Conservation (phyloP, 2,888 invertebrate species). For the Salpingus planirostris region DNA sequence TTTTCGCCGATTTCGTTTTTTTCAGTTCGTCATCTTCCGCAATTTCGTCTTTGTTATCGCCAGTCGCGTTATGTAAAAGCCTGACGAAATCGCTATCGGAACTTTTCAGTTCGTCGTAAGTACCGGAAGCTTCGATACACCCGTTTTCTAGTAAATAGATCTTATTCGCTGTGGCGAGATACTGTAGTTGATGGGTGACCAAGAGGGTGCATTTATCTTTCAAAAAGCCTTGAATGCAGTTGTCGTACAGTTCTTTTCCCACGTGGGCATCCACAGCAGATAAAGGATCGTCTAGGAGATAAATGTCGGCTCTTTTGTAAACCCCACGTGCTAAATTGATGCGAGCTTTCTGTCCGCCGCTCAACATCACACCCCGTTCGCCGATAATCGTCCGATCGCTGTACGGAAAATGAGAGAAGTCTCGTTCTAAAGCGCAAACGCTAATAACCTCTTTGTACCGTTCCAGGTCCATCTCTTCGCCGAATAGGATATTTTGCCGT, state of each 20-base stretch:
- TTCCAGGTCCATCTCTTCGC: constrained; percentile 48
- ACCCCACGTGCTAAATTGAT: constrained; percentile 64
- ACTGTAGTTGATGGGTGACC: constrained; percentile 10
- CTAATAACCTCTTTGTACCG: constrained; percentile 43
- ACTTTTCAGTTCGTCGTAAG: constrained; percentile 11
- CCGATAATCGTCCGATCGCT: constrained; percentile 68
- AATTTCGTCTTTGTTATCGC: constrained; percentile 25
- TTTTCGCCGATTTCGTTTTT: background rate
- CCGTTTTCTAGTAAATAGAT: constrained; percentile 11
- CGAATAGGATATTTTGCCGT: constrained; percentile 70
- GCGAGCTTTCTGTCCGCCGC: constrained; percentile 71
- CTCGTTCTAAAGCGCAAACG: constrained; percentile 54
- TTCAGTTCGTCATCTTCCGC: constrained; percentile 17
- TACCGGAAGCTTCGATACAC: constrained; percentile 11
- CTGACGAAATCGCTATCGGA: background rate
- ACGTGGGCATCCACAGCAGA: constrained; percentile 69
- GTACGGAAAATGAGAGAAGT: constrained; percentile 58
- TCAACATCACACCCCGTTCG: constrained; percentile 65
- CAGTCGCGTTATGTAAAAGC: background rate
- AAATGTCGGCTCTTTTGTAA: constrained; percentile 63
- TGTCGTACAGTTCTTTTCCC: constrained; percentile 57
- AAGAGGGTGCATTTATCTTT: constrained; percentile 7
- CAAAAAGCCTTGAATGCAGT: constrained; percentile 53
- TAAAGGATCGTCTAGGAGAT: constrained; percentile 66
- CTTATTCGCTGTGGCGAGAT: constrained; percentile 6